Evolutionary conservation across 1,140 invertebrate genomes (phyloP).

Genomic region (Neodiprion virginianus): DNA sequence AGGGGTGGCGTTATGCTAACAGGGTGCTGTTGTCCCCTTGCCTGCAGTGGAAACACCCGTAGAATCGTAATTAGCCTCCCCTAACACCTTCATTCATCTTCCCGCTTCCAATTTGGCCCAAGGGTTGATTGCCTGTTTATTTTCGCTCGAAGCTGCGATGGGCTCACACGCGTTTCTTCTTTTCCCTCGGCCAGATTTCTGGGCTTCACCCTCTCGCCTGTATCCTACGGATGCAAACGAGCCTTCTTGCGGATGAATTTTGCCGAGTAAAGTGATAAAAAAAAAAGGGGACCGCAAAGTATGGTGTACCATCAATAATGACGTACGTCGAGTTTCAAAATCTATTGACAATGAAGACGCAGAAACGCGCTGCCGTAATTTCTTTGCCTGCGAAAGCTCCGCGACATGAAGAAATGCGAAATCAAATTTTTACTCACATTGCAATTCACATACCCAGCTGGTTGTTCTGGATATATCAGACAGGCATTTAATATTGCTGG

Average conservation of each 20-base stretch:
- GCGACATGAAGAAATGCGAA: too few species aligned
- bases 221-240: not conserved
- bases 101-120: conserved; percentile 26
- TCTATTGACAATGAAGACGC: too few species aligned
- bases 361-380: too few species aligned
- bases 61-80: conserved; percentile 33
- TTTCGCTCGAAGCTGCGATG: not conserved
- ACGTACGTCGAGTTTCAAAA: too few species aligned
- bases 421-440: too few species aligned
- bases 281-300: not conserved
- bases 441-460: too few species aligned
- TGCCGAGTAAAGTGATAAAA: not conserved
- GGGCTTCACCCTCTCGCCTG: not conserved
- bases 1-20: conserved; percentile 15
- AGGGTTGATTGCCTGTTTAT: conserved; percentile 16
- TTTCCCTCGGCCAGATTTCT: not conserved
- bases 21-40: conserved; percentile 30
- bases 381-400: too few species aligned
- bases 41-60: conserved; percentile 18
- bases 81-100: conserved; percentile 33
- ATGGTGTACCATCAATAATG: not conserved
- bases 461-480: too few species aligned
- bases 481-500: not conserved
- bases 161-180: not conserved
- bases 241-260: not conserved